Percentiles rank a stretch among this genome's conserved stretches.
phyloP scores from a whole-genome alignment of 2,888 invertebrate species.

The Amiota minor region DNA sequence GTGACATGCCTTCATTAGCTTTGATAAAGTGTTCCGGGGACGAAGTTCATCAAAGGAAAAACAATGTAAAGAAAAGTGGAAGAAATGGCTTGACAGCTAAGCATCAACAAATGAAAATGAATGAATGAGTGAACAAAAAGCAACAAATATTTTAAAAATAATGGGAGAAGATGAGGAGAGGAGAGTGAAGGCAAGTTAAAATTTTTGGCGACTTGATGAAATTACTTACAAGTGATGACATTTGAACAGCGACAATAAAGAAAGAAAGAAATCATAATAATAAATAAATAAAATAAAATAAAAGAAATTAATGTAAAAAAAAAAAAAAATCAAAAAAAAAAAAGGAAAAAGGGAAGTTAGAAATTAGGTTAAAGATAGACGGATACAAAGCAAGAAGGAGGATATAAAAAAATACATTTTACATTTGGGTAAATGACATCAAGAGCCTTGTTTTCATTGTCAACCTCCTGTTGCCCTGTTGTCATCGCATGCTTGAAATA shows the following conservation, averaged over 20 bases:
- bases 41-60: background rate
- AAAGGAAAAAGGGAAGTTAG: background rate
- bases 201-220: background rate
- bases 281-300: conserved; percentile 6
- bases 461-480: background rate
- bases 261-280: background rate
- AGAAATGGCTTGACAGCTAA: conserved; percentile 18
- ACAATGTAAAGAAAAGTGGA: conserved; percentile 10
- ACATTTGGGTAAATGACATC: conserved; percentile 12
- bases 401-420: background rate
- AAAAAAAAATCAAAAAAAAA: background rate
- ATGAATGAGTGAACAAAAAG: background rate
- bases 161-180: too few species aligned
- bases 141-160: background rate
- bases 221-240: conserved; percentile 3
- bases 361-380: background rate
- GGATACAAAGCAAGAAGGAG: background rate
- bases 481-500: background rate
- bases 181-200: background rate
- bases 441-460: background rate
- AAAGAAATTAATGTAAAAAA: background rate
- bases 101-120: conserved; percentile 27
- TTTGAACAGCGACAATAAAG: background rate
- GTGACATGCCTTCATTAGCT: conserved; percentile 13
- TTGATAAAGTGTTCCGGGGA: background rate